Base-by-base conservation (phyloP, 2,797 vertebrate species). In the Hylomyscus alleni region DNA sequence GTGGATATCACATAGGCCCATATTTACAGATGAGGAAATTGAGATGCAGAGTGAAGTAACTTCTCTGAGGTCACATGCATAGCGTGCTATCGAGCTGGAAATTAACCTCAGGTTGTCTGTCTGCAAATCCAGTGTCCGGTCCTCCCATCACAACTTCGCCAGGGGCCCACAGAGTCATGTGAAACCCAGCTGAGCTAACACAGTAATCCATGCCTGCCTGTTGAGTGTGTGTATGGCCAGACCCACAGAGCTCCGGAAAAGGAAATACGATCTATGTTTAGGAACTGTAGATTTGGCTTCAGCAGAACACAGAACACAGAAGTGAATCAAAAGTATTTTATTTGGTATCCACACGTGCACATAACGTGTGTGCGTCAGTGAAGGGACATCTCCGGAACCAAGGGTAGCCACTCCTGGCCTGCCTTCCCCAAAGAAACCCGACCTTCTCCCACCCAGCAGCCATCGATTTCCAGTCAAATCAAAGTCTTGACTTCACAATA, bases 11-110 rank as follows among this genome's bases (percentile, higher is more conserved):
- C 56, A 20, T 50, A 87, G 72, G 77, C 72, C 90, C 76, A 89
- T 93, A 91, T 40, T 91, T 90, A 96, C 54, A 65, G 84, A 92
- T 85, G 83, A 95, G 84, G 56, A 95, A 93, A 93, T 85, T 78
- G 83, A 75, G 65, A 26, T 89, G 73, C 89, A 44, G 85, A 56
- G 65, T 94, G 80, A 94, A 80, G 93, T 88, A 86, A 95, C 60
- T 90, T 89, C 89, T 90, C 94, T 90, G 90, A 97, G 60, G 84
- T 90, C 87, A 94, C 60, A 76, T 37, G 60, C 80, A 84, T 10
- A 89, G 58, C 72, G 44, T 50, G 31, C 44, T 65, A 87, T 65
- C 86, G 89, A 95, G 85, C 77, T 95, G 75, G 75, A 89, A 52
- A 89, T 85, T 94, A 52, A 87, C 83, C 60, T 84, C 54, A 9